Conservation (phyloP, 2,797 vertebrate genomes). For the Syncerus caffer region DNA sequence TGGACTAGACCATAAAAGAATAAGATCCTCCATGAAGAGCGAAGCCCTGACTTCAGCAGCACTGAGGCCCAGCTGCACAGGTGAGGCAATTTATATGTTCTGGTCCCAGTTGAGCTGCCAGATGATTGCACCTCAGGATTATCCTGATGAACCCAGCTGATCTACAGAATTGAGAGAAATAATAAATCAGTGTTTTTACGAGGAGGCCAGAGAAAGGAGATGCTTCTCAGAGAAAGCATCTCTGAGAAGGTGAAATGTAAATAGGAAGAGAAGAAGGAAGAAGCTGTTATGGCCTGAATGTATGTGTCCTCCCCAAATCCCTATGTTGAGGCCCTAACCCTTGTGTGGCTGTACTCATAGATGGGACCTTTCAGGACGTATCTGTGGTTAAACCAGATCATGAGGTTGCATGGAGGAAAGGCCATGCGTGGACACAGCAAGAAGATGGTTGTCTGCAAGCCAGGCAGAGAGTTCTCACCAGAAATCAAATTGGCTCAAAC, state of each 20-base stretch:
- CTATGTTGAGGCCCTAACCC: neutral
- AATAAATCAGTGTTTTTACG: neutral
- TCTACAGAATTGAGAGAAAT: neutral
- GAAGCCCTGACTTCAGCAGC: neutral
- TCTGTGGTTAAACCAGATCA: neutral
- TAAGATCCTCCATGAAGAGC: neutral
- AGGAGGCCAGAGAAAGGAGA: neutral
- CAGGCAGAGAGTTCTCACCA: neutral
- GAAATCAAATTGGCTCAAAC: neutral
- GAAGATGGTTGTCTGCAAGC: neutral
- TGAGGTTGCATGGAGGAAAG: neutral
- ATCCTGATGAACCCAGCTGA: neutral
- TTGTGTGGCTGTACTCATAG: neutral
- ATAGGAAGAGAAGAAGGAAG: neutral
- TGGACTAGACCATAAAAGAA: neutral
- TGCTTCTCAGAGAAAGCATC: neutral
- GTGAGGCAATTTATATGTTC: accelerated
- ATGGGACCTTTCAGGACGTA: neutral
- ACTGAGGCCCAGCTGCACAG: accelerated
- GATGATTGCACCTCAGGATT: neutral
- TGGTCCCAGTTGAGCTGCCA: no score
- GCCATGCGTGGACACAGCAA: neutral
- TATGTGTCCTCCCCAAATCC: neutral
- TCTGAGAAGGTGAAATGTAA: neutral
- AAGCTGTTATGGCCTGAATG: neutral